Base-by-base conservation (phyloP, 1,140 invertebrate species). In the Orius laevigatus region DNA sequence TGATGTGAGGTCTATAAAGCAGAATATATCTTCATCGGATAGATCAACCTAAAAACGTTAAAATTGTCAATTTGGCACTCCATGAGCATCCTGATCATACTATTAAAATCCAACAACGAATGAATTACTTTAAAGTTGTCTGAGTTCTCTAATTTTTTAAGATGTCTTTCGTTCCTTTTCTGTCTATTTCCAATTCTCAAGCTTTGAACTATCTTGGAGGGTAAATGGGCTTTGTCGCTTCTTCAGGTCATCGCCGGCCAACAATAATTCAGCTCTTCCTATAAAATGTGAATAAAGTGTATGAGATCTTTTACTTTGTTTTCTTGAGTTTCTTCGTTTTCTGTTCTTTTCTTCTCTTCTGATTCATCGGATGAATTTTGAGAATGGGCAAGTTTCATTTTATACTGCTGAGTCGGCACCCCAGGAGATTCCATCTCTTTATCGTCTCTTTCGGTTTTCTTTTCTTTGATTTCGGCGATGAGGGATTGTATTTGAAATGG, bases 351-450 rank as follows among this genome's bases (percentile, higher is more conserved):
- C 73, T 60, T 60, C 72, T 75, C 55, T 85, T 87, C 53, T 78
- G 76, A 62, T 61, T 81, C 84, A 50, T 81, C 73, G 25, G 25
- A 25, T 25, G 25, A 25, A 25, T 25, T 25, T 25, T 25, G 25
- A 25, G 25, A 25, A 25, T 25, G 25, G 8, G 25, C 25, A 3
- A 25, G 3, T 8, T 25, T 25, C 25, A 25, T 25, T 25, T 25
- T 25, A n/a, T n/a, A 25, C 25, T 25, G 57, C 84, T 78, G 0
- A 73, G 58, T 25, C 74, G 40, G 84, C 59, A n/a, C 78, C 79
- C 85, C 85, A 90, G 2, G 76, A 78, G 48, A 78, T 70, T 91
- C 84, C 71, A 90, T 77, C 64, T 84, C 79, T 54, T 83, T 72
- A 38, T 81, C 76, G 14, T 31, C 14, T 46, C 46, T 74, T 50